Evolutionary conservation across 2,797 vertebrate genomes (phyloP).

Genomic region (Leptodactylus fallax): DNA sequence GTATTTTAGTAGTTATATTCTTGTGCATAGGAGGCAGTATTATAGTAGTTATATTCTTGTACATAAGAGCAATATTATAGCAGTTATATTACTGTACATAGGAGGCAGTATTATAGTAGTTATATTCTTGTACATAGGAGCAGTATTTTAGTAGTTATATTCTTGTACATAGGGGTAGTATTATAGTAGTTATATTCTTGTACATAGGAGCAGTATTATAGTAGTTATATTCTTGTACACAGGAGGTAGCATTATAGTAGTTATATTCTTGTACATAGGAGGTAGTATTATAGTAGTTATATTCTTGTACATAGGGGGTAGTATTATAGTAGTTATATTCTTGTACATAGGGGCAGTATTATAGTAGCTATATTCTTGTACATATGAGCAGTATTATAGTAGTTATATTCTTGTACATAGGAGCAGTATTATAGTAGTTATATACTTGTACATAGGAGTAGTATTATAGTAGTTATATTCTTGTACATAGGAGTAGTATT

Average conservation of each 20-base stretch:
- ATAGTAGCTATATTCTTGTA: constrained; percentile 7
- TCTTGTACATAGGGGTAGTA: neutral
- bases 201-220: neutral
- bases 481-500: constrained; percentile 5
- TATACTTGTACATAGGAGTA: neutral
- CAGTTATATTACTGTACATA: neutral
- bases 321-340: constrained; percentile 7
- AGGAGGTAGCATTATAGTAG: neutral
- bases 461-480: constrained; percentile 12
- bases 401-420: constrained; percentile 1
- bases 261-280: neutral
- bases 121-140: constrained; percentile 1
- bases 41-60: too few relatives aligned
- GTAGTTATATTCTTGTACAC: neutral
- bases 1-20: constrained; percentile 11
- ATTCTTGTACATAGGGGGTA: neutral
- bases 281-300: constrained; percentile 1
- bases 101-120: neutral
- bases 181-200: constrained; percentile 6
- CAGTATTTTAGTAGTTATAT: constrained; percentile 3
- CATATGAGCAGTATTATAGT: neutral
- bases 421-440: neutral
- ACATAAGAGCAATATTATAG: neutral
- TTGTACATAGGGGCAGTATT: constrained; percentile 1
- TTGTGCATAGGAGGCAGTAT: neutral